Evolutionary conservation across 2,113 vertebrate genomes (phyloP).

Genomic region (Bambusicola thoracicus): DNA sequence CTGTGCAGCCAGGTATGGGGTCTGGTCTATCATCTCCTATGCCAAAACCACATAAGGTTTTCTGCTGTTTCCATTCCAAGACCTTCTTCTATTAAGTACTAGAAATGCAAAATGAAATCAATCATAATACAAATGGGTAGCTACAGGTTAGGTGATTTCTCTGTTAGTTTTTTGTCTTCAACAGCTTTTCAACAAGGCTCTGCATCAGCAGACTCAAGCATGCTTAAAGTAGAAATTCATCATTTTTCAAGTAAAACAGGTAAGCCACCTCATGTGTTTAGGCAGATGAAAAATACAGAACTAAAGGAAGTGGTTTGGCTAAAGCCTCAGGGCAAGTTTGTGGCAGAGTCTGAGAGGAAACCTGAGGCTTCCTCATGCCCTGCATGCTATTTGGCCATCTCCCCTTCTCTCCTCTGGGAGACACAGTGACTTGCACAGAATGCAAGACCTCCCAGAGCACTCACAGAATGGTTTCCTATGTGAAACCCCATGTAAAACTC

Average conservation of each 20-base stretch:
- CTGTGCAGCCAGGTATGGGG: neutral
- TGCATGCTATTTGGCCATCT: neutral
- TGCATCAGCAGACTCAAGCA: neutral
- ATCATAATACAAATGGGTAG: neutral
- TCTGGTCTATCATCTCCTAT: neutral
- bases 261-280: neutral
- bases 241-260: neutral
- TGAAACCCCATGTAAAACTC: neutral
- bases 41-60: neutral
- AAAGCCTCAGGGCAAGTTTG: neutral
- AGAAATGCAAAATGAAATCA: conserved; percentile 8
- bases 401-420: neutral
- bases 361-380: neutral
- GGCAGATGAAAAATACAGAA: neutral
- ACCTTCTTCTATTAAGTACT: neutral
- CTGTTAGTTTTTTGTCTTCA: neutral
- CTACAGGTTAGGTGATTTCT: neutral
- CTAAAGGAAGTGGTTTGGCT: neutral
- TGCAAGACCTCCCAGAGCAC: neutral
- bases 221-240: neutral
- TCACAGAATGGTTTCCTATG: neutral
- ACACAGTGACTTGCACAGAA: neutral
- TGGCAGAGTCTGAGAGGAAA: neutral
- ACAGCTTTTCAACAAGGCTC: neutral
- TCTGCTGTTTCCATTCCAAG: conserved; percentile 5